phyloP scores from a whole-genome alignment of 2,113 vertebrate species.

The Brachirus orientalis region DNA sequence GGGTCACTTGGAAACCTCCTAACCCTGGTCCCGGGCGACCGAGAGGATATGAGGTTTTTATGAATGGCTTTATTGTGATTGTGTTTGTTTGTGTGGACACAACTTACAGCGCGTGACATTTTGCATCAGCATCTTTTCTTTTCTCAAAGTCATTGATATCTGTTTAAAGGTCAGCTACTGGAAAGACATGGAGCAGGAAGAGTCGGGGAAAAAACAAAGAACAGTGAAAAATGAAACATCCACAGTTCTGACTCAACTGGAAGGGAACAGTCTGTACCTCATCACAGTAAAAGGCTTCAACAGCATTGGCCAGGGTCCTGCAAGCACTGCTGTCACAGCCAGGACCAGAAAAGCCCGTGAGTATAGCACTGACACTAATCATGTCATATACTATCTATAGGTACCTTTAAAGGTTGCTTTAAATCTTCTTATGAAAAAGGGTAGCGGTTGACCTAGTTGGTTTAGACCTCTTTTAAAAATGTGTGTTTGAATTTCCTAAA shows the following conservation, averaged over 20 bases:
- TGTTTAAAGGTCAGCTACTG: slow-evolving; percentile 88
- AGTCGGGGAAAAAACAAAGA: slow-evolving; percentile 85
- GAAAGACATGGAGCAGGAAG: slow-evolving; percentile 91
- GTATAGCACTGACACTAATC: slow-evolving; percentile 55
- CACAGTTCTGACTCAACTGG: slow-evolving; percentile 87
- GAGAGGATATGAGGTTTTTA: slow-evolving; percentile 92
- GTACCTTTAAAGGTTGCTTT: slow-evolving; percentile 41
- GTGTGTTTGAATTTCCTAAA: slow-evolving; percentile 13
- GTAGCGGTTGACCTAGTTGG: slow-evolving; percentile 51
- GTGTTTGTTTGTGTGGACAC: not conserved
- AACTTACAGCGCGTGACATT: not conserved
- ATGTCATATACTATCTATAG: slow-evolving; percentile 32
- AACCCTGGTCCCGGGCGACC: slow-evolving; percentile 92
- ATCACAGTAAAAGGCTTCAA: slow-evolving; percentile 93
- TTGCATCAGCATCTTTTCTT: not conserved
- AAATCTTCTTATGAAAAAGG: slow-evolving; percentile 29
- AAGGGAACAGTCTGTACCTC: slow-evolving; percentile 90
- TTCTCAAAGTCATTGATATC: not conserved
- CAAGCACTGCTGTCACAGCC: slow-evolving; percentile 82
- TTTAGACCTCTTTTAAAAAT: slow-evolving; percentile 14
- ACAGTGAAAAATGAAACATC: slow-evolving; percentile 91
- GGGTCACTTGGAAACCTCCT: slow-evolving; percentile 89
- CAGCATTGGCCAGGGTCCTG: slow-evolving; percentile 91
- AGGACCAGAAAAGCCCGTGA: slow-evolving; percentile 93
- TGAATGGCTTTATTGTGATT: slow-evolving; percentile 33